These are phyloP conservation scores for Calcarius lapponicus DNA, from an alignment of 2,797 vertebrate species.

Conservation along the genomic window DNA sequence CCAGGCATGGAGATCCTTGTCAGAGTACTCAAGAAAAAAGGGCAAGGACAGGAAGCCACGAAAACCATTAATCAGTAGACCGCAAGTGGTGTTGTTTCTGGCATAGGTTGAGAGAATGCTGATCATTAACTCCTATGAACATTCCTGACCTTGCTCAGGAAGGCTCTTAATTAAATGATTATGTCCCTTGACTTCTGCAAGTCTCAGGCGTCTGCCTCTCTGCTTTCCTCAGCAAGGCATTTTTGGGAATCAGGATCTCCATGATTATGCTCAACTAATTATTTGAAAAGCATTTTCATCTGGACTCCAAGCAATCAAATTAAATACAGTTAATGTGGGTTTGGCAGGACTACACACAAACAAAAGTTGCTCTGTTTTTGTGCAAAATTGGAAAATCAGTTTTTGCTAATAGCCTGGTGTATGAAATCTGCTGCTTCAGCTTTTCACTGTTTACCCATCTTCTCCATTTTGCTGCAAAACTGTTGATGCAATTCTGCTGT, in stretches of 20 bases:
- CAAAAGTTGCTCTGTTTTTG: slow-evolving; percentile 32
- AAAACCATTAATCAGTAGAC: not conserved
- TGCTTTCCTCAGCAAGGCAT: not conserved
- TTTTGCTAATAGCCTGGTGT: slow-evolving; percentile 27
- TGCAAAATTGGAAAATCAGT: slow-evolving; percentile 1
- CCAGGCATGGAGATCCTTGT: not conserved
- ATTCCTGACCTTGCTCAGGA: slow-evolving; percentile 36
- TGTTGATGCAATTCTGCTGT: slow-evolving; percentile 25
- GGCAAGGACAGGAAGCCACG: not conserved
- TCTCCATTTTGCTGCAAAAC: slow-evolving; percentile 25
- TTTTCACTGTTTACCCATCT: not conserved
- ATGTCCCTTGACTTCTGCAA: not conserved
- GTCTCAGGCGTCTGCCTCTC: not conserved
- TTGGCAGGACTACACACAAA: slow-evolving; percentile 49
- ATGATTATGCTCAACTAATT: slow-evolving; percentile 45
- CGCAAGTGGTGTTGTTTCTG: not conserved
- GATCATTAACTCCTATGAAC: not conserved
- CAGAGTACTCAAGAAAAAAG: not conserved
- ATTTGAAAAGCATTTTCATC: slow-evolving; percentile 60
- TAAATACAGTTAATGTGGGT: slow-evolving; percentile 36
- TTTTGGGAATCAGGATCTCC: slow-evolving; percentile 10
- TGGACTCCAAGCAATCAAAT: slow-evolving; percentile 41
- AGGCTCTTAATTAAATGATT: slow-evolving; percentile 35
- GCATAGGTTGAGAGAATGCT: not conserved
- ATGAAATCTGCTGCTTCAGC: slow-evolving; percentile 32